A percentile compares a stretch with the other conserved stretches of the same genome.
phyloP scores from a whole-genome alignment of 2,113 vertebrate species.

The Mobula birostris region DNA sequence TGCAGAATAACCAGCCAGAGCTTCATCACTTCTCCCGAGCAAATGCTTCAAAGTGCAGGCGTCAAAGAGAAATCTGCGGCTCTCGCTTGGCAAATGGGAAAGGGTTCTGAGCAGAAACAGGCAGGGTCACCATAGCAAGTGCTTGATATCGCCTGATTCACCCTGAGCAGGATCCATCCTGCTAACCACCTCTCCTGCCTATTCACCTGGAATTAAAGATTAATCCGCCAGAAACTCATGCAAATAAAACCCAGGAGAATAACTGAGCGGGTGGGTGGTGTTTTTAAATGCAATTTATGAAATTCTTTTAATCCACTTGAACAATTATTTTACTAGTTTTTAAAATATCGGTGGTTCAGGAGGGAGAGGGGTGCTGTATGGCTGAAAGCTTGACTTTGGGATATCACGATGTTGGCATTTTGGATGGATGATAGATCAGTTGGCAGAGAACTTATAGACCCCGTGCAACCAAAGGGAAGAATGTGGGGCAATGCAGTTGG shows the following conservation, averaged over 20 bases:
- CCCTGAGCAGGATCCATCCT: not conserved
- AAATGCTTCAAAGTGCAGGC: not conserved
- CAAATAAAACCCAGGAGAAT: not conserved
- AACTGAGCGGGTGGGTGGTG: not conserved
- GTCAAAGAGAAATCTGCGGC: not conserved
- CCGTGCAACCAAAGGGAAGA: not conserved
- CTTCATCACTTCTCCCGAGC: not conserved
- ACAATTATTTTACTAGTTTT: not conserved
- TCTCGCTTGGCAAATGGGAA: not conserved
- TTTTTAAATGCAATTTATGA: not conserved
- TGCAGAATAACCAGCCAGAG: not conserved
- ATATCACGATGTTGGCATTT: too few relatives aligned
- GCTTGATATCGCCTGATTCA: not conserved
- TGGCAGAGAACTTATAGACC: not conserved
- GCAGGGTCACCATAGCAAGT: too few relatives aligned
- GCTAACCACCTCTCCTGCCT: too few relatives aligned
- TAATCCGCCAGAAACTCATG: not conserved
- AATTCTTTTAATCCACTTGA: not conserved
- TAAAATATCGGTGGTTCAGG: not conserved
- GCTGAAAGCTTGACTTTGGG: too few relatives aligned
- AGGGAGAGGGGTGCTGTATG: too few relatives aligned
- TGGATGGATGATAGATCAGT: too few relatives aligned
- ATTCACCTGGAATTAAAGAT: not conserved
- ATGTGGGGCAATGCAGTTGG: not conserved
- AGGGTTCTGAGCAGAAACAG: not conserved